Base-by-base conservation (phyloP, 2,113 vertebrate species). In the Okapia johnstoni region DNA sequence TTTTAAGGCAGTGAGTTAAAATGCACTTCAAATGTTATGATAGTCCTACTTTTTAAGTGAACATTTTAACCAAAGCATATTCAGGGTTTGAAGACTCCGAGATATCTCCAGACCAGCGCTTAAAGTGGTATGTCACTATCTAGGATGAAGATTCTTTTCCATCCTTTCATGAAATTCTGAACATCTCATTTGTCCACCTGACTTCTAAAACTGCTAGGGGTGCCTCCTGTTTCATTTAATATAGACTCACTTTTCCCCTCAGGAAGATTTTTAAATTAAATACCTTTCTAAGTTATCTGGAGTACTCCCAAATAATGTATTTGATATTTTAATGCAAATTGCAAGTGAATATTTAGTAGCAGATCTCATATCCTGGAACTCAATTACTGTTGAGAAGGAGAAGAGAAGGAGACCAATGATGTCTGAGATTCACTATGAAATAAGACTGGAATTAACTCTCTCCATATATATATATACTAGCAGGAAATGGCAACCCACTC, bases 241-340 rank as follows among this genome's bases (percentile, higher is more conserved):
- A 23, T 70, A 93, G 63, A 76, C 36, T 86, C 77, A 8, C 80
- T 76, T 96, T 95, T 80, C 57, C 96, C 98, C 91, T 87, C 21
- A 90, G 96, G 95, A 95, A 93, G 73, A 80, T 84, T 96, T 98
- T 97, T 95, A 94, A 98, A 97, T 98, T 97, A 97, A 97, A 92
- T 93, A 96, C 87, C 79, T 93, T 94, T 80, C 87, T 84, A 94
- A 86, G 73, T 92, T 92, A 95, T 52, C 96, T 48, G 21, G 88
- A 92, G 93, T 89, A 97, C 97, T 97, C 93, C 94, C 96, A 97
- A 98, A 97, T 97, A 97, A 96, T 5, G 13, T 63, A 96, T 92
- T 93, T 98, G 97, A 97, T 96, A 97, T 98, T 97, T 96, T 90
- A 66, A 93, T 96, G 96, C 83, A 98, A 98, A 98, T 93, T 96